Conservation (phyloP, 2,888 invertebrate species). For the Troides aeacus region DNA sequence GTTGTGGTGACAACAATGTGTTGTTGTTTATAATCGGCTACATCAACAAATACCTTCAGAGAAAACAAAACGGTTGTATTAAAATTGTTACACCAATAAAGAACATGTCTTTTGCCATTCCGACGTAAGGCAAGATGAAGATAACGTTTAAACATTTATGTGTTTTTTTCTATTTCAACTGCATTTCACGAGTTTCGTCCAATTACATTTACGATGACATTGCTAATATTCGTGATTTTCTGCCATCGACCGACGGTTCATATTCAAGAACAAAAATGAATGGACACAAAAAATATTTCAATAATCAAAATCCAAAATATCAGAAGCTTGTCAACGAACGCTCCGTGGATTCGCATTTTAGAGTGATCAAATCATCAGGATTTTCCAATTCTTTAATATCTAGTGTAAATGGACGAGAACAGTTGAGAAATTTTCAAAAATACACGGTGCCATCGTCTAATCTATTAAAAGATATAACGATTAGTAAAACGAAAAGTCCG, state of each 20-base stretch:
- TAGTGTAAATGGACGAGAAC: neutral
- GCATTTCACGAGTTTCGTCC: constrained; percentile 41
- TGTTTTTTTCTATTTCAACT: constrained; percentile 40
- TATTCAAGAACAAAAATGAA: constrained; percentile 39
- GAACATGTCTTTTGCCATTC: constrained; percentile 37
- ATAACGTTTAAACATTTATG: constrained; percentile 39
- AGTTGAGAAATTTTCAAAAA: constrained; percentile 18
- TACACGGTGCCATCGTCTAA: constrained; percentile 6
- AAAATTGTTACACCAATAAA: constrained; percentile 49
- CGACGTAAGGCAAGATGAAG: constrained; percentile 46
- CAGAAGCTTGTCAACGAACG: constrained; percentile 43
- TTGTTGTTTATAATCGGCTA: constrained; percentile 45
- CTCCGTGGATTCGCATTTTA: constrained; percentile 51
- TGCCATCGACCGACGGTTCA: constrained; percentile 39
- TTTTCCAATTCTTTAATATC: constrained; percentile 15
- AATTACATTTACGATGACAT: constrained; percentile 50
- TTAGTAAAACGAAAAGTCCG: constrained; percentile 7
- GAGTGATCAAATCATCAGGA: constrained; percentile 40
- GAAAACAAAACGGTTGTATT: constrained; percentile 35
- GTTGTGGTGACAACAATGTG: constrained; percentile 33
- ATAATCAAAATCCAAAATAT: constrained; percentile 37
- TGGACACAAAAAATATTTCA: constrained; percentile 44
- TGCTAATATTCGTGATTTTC: constrained; percentile 43
- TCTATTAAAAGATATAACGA: neutral
- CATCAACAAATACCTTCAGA: constrained; percentile 40